These are phyloP conservation scores for Cotesia chilonis DNA, from an alignment of 1,140 invertebrate species.

Conservation along the genomic window DNA sequence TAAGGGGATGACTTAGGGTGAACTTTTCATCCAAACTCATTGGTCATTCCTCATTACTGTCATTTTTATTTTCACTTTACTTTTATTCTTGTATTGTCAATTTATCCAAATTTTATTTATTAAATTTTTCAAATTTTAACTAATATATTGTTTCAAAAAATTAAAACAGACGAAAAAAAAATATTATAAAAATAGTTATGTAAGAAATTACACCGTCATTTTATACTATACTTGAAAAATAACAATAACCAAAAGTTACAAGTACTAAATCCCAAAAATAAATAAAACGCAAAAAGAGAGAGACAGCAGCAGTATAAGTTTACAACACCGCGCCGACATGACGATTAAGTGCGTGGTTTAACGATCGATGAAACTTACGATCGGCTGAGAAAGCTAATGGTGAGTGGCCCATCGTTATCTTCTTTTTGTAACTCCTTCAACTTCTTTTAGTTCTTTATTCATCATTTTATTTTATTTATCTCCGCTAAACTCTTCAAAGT, in stretches of 20 bases:
- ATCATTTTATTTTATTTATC: constrained; percentile 23
- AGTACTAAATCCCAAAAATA: constrained; percentile 12
- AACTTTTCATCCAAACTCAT: no score
- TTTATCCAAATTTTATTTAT: no score
- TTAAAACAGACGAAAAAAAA: no score
- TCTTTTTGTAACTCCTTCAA: constrained; percentile 24
- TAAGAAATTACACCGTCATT: background rate
- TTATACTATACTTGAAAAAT: background rate
- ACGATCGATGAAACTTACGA: constrained; percentile 50
- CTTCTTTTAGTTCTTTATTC: constrained; percentile 23
- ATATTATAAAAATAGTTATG: no score
- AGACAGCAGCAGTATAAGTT: constrained; percentile 47
- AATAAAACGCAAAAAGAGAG: constrained; percentile 20
- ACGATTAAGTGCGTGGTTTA: constrained; percentile 50
- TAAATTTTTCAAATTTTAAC: no score
- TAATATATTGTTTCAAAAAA: no score
- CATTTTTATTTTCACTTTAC: background rate
- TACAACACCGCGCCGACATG: constrained; percentile 43
- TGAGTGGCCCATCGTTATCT: constrained; percentile 38
- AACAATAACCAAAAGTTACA: background rate
- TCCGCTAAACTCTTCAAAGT: constrained; percentile 15
- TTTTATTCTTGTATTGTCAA: background rate
- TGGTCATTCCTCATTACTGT: background rate
- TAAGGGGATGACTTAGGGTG: background rate
- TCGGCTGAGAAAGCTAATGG: constrained; percentile 39